phyloP scores from a whole-genome alignment of 1,140 invertebrate species.

The Ceratoteleas bidentatus region DNA sequence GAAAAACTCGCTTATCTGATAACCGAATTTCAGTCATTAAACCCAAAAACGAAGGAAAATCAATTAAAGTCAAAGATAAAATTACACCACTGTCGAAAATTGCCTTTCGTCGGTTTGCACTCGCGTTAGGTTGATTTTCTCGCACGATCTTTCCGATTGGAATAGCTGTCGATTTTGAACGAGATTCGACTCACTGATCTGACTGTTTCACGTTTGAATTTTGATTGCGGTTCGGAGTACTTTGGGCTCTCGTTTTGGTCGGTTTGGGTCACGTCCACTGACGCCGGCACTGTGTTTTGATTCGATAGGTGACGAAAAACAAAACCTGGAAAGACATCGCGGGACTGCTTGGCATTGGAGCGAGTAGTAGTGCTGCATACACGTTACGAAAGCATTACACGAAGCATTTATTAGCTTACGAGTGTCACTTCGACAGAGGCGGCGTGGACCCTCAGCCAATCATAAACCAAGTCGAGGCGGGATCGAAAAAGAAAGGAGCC shows the following conservation, averaged over 20 bases:
- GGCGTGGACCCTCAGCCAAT: constrained; percentile 97
- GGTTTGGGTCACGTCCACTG: background rate
- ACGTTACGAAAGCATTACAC: constrained; percentile 98
- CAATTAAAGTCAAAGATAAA: no score
- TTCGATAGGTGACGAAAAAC: constrained; percentile 94
- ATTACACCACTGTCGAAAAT: no score
- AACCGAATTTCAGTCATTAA: no score
- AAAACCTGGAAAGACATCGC: constrained; percentile 99
- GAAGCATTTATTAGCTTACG: constrained; percentile 96
- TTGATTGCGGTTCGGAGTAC: background rate
- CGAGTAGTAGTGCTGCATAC: constrained; percentile 97
- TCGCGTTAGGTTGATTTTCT: no score
- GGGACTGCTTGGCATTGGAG: constrained; percentile 94
- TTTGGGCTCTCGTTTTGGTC: background rate
- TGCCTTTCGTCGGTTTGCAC: no score
- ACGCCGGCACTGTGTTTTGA: constrained; percentile 13
- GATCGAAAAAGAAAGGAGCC: constrained; percentile 92
- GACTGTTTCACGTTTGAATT: constrained; percentile 1
- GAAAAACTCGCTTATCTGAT: no score
- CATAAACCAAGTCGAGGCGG: constrained; percentile 95
- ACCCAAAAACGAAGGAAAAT: no score
- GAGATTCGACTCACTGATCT: no score
- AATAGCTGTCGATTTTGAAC: no score
- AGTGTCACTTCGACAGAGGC: constrained; percentile 98
- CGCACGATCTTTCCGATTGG: no score